Conservation (phyloP, 2,797 vertebrate genomes). For the Rhincodon typus region DNA sequence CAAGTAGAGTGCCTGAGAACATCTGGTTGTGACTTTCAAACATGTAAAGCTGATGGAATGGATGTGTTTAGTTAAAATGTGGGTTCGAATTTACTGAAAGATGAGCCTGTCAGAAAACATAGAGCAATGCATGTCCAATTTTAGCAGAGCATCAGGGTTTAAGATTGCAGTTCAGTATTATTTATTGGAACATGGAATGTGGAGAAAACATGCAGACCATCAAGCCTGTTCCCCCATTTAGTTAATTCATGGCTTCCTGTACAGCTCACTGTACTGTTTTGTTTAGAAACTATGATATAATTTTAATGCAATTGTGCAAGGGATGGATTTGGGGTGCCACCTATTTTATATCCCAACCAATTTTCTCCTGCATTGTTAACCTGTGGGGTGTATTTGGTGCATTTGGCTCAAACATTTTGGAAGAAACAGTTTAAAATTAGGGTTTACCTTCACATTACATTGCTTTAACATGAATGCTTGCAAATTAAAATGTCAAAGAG, state of each 20-base stretch:
- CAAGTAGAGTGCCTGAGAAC: not conserved
- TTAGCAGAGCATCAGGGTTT: not conserved
- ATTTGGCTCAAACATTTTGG: not conserved
- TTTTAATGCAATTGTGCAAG: not conserved
- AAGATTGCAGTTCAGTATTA: not conserved
- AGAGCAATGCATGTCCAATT: not conserved
- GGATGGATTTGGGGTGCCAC: not conserved
- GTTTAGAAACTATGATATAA: not conserved
- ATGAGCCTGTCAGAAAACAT: not conserved
- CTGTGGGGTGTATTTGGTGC: not conserved
- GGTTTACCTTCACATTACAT: not conserved
- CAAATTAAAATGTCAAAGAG: not conserved
- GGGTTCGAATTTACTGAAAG: not conserved
- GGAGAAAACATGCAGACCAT: not conserved
- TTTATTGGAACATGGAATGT: not conserved
- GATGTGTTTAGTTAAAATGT: not conserved
- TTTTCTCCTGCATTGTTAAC: not conserved
- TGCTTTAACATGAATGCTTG: not conserved
- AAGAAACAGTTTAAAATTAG: not conserved
- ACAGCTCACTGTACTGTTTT: not conserved
- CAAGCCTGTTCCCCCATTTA: not conserved
- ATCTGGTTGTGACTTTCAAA: not conserved
- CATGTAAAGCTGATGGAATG: not conserved
- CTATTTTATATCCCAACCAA: not conserved
- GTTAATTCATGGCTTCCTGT: not conserved